These are phyloP conservation scores for Drosophila persimilis DNA, from an alignment of 1,140 invertebrate species.

Conservation along the genomic window DNA sequence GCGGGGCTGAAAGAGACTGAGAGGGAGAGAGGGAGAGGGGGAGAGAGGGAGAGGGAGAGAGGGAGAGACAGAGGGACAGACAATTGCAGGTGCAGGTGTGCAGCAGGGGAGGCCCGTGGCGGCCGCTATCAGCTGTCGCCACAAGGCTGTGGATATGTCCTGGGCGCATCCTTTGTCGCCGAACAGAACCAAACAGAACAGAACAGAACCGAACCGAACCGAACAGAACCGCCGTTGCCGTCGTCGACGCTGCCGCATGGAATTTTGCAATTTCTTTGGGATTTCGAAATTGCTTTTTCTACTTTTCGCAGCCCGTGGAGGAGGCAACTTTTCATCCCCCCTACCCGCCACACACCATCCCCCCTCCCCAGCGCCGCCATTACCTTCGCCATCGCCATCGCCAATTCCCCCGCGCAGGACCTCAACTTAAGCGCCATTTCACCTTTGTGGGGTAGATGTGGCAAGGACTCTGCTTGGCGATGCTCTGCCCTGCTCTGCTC, in stretches of 20 bases:
- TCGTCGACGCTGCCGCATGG: constrained; percentile 59
- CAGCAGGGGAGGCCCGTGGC: constrained; percentile 9
- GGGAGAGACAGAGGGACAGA: background rate
- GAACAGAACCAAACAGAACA: constrained; percentile 20
- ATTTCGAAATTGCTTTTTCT: constrained; percentile 81
- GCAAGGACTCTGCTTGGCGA: constrained; percentile 32
- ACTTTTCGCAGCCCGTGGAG: constrained; percentile 63
- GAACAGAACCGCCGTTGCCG: constrained; percentile 33
- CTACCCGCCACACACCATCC: background rate
- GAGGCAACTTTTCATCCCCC: constrained; percentile 42
- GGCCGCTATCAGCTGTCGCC: constrained; percentile 56
- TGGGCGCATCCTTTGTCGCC: constrained; percentile 48
- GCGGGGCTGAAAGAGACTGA: constrained; percentile 1
- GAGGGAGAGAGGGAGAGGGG: background rate
- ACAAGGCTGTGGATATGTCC: constrained; percentile 42
- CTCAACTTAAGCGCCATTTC: constrained; percentile 53
- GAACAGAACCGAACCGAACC: constrained; percentile 33
- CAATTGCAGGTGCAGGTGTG: constrained; percentile 23
- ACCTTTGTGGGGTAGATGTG: constrained; percentile 53
- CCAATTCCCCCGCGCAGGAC: constrained; percentile 22
- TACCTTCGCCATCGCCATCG: constrained; percentile 1
- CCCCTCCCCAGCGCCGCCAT: background rate
- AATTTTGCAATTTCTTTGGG: constrained; percentile 82
- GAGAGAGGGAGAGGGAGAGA: background rate
- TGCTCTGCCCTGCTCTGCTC: background rate